Percentiles rank a stretch among this genome's conserved stretches.
Conservation (phyloP, 2,113 vertebrate species). For the Corapipo altera region DNA sequence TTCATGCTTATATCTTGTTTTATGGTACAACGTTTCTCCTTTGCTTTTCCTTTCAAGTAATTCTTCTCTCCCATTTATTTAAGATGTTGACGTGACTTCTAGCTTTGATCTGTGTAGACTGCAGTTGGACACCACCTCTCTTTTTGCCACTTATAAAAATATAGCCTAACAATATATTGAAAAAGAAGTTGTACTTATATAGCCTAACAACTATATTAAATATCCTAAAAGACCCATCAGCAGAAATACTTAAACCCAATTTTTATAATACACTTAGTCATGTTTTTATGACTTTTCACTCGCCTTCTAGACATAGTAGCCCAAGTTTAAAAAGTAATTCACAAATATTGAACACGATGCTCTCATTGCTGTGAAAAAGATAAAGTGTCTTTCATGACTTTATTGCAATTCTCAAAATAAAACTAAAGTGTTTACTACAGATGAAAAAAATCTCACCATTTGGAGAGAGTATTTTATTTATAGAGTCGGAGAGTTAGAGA, state of each 20-base stretch:
- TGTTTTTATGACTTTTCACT: background rate
- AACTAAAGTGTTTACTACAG: background rate
- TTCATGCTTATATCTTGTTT: background rate
- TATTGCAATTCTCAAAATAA: background rate
- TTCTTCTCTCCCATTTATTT: background rate
- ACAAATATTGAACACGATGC: background rate
- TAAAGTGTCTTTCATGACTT: background rate
- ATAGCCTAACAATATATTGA: background rate
- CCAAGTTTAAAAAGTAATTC: background rate
- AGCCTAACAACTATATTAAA: background rate
- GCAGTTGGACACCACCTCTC: background rate
- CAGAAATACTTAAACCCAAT: background rate
- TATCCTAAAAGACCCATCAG: background rate
- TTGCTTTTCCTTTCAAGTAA: background rate
- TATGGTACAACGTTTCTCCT: background rate
- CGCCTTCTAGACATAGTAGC: background rate
- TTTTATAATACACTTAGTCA: background rate
- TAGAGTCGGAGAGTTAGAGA: background rate
- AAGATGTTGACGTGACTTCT: background rate
- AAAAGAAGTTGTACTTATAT: background rate
- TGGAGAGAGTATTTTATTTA: background rate
- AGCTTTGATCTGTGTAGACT: slow-evolving; percentile 3
- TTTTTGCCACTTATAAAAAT: background rate
- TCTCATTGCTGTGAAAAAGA: background rate
- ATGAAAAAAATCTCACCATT: background rate